Conservation (phyloP, 92 coral and sea anemone species). For the Umimayanthus kanabou region DNA sequence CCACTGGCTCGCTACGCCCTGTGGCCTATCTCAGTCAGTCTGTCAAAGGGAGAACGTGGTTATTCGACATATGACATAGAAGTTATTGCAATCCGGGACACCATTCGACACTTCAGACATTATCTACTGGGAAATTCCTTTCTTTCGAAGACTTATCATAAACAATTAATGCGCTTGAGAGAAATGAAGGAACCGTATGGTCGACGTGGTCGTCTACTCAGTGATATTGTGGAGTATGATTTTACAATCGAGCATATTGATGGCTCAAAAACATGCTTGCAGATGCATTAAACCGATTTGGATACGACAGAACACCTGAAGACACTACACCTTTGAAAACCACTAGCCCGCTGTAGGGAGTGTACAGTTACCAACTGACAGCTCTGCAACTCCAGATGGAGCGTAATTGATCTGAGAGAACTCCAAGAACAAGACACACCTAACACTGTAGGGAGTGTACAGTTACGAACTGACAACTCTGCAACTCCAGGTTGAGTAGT, state of each 20-base stretch:
- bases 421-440: no score
- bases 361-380: neutral
- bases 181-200: constrained; percentile 56
- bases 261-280: constrained; percentile 13
- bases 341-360: neutral
- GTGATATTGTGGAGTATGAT: no score
- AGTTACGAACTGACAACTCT: neutral
- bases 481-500: neutral
- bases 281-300: constrained; percentile 27
- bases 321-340: neutral
- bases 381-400: neutral
- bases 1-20: no score
- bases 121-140: no score
- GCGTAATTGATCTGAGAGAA: no score
- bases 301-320: constrained; percentile 13
- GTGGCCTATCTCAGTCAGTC: no score
- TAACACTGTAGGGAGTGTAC: constrained; percentile 4
- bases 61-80: constrained; percentile 18
- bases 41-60: constrained; percentile 18
- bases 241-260: no score
- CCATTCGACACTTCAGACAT: no score
- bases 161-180: constrained; percentile 9
- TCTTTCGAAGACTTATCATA: constrained; percentile 15
- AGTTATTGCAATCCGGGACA: no score
- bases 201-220: constrained; percentile 41